phyloP scores from a whole-genome alignment of 2,797 vertebrate genomes.

The Sciurus vulgaris region DNA sequence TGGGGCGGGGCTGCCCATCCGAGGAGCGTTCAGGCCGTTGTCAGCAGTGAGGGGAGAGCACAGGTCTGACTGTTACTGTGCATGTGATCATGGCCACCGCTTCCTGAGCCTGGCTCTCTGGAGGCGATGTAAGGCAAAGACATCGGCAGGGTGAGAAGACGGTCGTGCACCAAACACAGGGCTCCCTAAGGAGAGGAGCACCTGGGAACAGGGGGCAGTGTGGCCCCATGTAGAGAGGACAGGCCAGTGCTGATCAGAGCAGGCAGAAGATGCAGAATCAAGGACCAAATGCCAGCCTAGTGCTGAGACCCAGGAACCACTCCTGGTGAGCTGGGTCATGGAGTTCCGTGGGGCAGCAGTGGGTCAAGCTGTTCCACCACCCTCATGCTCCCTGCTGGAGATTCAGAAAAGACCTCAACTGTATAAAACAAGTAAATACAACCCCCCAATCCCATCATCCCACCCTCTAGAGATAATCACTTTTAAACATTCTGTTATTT shows the following conservation, averaged over 20 bases:
- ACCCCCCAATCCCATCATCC: no score
- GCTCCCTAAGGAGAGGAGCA: background rate
- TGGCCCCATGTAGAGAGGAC: background rate
- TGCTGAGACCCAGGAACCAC: background rate
- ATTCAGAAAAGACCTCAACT: background rate
- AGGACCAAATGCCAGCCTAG: background rate
- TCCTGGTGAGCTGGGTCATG: background rate
- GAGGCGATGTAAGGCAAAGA: background rate
- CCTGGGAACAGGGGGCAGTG: background rate
- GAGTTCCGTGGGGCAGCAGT: no score
- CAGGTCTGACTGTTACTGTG: background rate
- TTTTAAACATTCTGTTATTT: background rate
- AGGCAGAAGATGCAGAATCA: background rate
- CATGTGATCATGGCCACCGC: background rate
- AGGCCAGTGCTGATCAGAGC: background rate
- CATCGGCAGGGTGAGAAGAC: background rate
- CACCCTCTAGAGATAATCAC: background rate
- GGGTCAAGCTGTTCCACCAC: background rate
- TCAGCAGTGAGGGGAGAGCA: background rate
- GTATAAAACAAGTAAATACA: background rate
- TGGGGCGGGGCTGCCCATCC: background rate
- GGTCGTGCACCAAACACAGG: background rate
- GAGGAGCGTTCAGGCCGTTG: no score
- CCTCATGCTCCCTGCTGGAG: background rate
- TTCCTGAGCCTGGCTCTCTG: background rate